Evolutionary conservation across 2,113 vertebrate genomes (phyloP).

Genomic region (Sebastes fasciatus): DNA sequence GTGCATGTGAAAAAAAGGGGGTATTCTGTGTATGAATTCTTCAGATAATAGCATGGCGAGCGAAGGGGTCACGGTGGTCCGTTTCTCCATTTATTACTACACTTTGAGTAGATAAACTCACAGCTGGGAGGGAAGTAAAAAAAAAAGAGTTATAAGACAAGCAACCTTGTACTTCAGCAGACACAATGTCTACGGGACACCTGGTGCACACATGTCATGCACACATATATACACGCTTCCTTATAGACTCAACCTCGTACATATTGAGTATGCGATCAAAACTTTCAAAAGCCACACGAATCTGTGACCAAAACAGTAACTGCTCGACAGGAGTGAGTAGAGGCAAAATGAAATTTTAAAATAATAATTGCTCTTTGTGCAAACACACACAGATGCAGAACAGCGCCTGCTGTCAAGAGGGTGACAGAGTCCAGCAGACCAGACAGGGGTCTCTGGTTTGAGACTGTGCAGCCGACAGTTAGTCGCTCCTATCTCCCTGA

Average conservation of each 20-base stretch:
- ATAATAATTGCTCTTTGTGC: conserved; percentile 24
- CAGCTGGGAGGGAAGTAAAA: conserved; percentile 58
- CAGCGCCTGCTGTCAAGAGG: conserved; percentile 74
- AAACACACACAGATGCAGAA: conserved; percentile 49
- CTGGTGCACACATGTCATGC: conserved; percentile 38
- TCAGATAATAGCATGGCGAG: conserved; percentile 56
- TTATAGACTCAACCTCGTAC: conserved; percentile 23
- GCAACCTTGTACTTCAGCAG: conserved; percentile 65
- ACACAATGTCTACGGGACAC: conserved; percentile 70
- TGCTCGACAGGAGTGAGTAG: background rate
- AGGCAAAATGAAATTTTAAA: background rate
- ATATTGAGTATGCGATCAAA: conserved; percentile 19
- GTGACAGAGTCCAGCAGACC: conserved; percentile 81
- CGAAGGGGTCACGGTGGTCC: conserved; percentile 57
- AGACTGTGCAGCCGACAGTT: conserved; percentile 74
- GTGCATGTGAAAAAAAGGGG: conserved; percentile 39
- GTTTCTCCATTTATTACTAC: conserved; percentile 52
- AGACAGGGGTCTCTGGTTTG: conserved; percentile 76
- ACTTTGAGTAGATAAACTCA: conserved; percentile 47
- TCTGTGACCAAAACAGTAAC: background rate
- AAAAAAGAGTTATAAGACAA: conserved; percentile 22
- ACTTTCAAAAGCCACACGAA: conserved; percentile 41
- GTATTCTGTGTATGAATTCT: conserved; percentile 61
- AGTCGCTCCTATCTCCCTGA: conserved; percentile 78
- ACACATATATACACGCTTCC: conserved; percentile 46